Evolutionary conservation across 2,888 invertebrate genomes (phyloP), one percentile per base, ranked within the genome.

Genomic region (Tenthredo livida): DNA sequence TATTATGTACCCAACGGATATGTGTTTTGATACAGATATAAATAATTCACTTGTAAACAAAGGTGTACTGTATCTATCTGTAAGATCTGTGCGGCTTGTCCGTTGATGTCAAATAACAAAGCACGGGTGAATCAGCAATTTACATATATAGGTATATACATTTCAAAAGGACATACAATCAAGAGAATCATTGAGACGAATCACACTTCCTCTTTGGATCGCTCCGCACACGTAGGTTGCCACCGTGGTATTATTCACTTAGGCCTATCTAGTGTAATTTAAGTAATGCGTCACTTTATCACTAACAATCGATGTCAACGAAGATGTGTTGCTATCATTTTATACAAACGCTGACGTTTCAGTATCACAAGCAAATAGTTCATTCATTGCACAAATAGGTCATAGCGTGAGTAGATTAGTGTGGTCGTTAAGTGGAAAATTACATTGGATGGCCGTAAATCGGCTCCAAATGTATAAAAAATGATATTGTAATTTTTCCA

Each of bases 171-270:
- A 80, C 80, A 61, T 37, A 80, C 25, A 33, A 61, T 80, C 61
- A 21, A 67, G 67, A 50, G 43, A 29, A 83, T 65, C 70, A 83
- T 67, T 83, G 67, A 43, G 47, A 7, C 29, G 40, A 83, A 83
- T 83, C 70, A 58, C 29, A 83, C 83, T 83, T 83, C 65, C 65
- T 67, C 65, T 67, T 33, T 50, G 83, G 70, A 9, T 29, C 47
- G 33, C 50, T 67, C 4, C 21, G 70, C 15, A 67, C n/a, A 67
- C 67, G 65, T 83, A 43, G 47, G 65, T 47, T 47, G 65, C 67
- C 87, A 86, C 80, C 83, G 85, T 85, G 85, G 85, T 85, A 91
- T 91, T 91, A 91, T 92, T 91, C 91, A 91, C 90, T 92, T 92
- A 87, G 50, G 78, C 88, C 67, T 83, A 88, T 90, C 88, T 89